These are phyloP conservation scores for Diabrotica virgifera DNA, from an alignment of 1,140 invertebrate species.

Conservation along the genomic window DNA sequence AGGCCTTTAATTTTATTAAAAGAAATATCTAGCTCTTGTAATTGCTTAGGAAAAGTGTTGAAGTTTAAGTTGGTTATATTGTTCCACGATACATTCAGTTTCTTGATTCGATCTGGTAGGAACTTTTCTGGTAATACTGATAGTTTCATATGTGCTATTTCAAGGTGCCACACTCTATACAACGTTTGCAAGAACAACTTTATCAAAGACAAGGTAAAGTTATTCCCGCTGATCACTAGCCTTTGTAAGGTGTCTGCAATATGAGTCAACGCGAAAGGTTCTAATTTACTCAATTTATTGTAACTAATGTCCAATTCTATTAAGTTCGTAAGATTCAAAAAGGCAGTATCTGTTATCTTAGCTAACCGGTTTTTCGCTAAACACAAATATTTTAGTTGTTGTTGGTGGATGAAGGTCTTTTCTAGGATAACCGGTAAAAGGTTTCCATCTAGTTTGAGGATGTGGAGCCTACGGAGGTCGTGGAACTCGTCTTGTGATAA, in stretches of 20 bases:
- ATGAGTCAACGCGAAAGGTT: conserved; percentile 58
- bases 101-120: conserved; percentile 52
- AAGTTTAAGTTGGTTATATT: conserved; percentile 41
- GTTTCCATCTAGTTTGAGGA: conserved; percentile 72
- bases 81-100: conserved; percentile 58
- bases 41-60: conserved; percentile 50
- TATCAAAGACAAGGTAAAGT: conserved; percentile 46
- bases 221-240: conserved; percentile 68
- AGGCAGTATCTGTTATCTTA: conserved; percentile 66
- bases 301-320: conserved; percentile 67
- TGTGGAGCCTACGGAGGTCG: conserved; percentile 64
- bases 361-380: conserved; percentile 70
- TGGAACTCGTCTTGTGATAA: conserved; percentile 70
- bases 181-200: conserved; percentile 56
- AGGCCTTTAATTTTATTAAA: conserved; percentile 60
- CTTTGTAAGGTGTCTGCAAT: conserved; percentile 58
- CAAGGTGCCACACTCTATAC: conserved; percentile 56
- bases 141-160: conserved; percentile 59
- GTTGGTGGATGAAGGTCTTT: conserved; percentile 66
- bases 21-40: conserved; percentile 60
- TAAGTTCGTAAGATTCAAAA: conserved; percentile 64
- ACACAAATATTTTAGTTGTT: conserved; percentile 55
- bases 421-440: conserved; percentile 71
- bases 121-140: conserved; percentile 54
- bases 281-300: conserved; percentile 67